Evolutionary conservation across 2,888 invertebrate species (phyloP).

Genomic region (Molanna angustata): DNA sequence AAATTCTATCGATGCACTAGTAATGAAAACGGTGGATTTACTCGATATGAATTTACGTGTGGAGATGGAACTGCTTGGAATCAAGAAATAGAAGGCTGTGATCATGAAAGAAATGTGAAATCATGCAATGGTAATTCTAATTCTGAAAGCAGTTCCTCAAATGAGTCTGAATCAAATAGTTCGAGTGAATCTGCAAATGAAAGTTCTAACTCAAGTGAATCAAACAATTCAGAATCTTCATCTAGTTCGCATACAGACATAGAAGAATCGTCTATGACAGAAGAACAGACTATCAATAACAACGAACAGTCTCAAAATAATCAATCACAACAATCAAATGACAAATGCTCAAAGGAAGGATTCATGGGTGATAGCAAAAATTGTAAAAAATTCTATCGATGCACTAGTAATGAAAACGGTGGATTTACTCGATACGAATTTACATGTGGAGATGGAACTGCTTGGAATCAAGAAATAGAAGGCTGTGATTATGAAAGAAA

Average conservation of each 20-base stretch:
- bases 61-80: constrained; percentile 70
- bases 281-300: no score
- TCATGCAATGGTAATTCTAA: constrained; percentile 39
- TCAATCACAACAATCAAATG: constrained; percentile 42
- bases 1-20: constrained; percentile 77
- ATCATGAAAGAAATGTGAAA: constrained; percentile 62
- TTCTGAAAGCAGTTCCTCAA: constrained; percentile 11
- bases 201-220: constrained; percentile 5
- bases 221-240: constrained; percentile 8
- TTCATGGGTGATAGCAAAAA: constrained; percentile 66
- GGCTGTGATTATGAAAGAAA: constrained; percentile 65
- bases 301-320: constrained; percentile 11
- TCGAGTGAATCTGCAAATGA: not conserved
- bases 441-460: constrained; percentile 65
- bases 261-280: constrained; percentile 15
- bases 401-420: constrained; percentile 62
- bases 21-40: constrained; percentile 57
- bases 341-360: constrained; percentile 60
- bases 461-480: constrained; percentile 64
- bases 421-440: constrained; percentile 66
- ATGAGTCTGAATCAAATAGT: constrained; percentile 20
- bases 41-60: constrained; percentile 69
- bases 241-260: constrained; percentile 3
- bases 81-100: constrained; percentile 59
- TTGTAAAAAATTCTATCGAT: constrained; percentile 75